Conservation (phyloP, 2,113 vertebrate species). For the Lucifuga dentata region DNA sequence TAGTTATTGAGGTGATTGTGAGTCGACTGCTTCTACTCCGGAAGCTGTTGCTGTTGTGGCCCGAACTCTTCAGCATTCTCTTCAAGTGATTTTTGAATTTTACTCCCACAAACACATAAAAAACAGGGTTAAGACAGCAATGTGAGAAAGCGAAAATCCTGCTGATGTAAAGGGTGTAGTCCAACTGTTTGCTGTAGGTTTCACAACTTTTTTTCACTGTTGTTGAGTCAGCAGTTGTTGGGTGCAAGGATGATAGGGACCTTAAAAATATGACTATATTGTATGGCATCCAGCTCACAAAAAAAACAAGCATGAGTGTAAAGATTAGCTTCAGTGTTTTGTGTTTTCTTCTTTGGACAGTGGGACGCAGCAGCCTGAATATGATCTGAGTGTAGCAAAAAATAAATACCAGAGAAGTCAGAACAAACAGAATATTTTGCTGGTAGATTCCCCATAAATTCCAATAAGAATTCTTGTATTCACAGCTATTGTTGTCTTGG, state of each 20-base stretch:
- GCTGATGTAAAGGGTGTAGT: constrained; percentile 79
- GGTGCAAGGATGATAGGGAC: constrained; percentile 46
- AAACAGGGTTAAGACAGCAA: constrained; percentile 94
- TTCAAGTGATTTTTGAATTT: constrained; percentile 92
- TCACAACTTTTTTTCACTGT: rapidly evolving
- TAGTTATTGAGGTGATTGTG: constrained; percentile 66
- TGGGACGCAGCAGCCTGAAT: constrained; percentile 81
- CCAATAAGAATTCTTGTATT: constrained; percentile 59
- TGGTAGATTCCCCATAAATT: constrained; percentile 78
- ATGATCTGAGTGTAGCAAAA: constrained; percentile 90
- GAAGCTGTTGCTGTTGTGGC: constrained; percentile 3
- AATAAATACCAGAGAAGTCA: constrained; percentile 81
- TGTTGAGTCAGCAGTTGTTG: rapidly evolving
- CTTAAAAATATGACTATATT: constrained; percentile 86
- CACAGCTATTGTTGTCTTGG: constrained; percentile 45
- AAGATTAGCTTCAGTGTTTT: constrained; percentile 92
- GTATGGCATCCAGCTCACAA: constrained; percentile 93
- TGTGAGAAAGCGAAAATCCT: constrained; percentile 90
- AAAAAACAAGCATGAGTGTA: constrained; percentile 87
- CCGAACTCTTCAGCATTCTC: constrained; percentile 66
- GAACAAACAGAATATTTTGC: constrained; percentile 87
- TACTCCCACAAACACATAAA: constrained; percentile 92
- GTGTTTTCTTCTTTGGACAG: constrained; percentile 81
- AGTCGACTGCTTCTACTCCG: constrained; percentile 16
- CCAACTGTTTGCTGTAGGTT: constrained; percentile 21